These are phyloP conservation scores for Heliothis peltigera DNA, from an alignment of 2,888 invertebrate genomes.

Conservation along the genomic window DNA sequence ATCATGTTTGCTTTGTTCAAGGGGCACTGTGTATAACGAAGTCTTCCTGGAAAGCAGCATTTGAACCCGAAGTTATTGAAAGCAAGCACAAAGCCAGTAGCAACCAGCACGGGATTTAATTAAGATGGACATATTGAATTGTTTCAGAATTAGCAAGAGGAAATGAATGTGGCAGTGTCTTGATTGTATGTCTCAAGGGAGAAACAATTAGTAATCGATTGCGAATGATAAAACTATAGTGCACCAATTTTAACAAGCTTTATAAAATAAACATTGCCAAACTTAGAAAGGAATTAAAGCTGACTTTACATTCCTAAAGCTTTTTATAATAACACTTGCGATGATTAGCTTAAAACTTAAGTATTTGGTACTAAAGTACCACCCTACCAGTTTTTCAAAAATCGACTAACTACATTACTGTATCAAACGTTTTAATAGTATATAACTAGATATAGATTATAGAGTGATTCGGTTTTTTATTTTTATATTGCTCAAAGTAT, in stretches of 20 bases:
- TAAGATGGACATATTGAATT: slow-evolving; percentile 62
- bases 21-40: slow-evolving; percentile 24
- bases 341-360: slow-evolving; percentile 57
- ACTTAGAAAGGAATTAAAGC: slow-evolving; percentile 71
- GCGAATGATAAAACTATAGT: slow-evolving; percentile 56
- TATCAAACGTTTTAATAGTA: slow-evolving; percentile 71
- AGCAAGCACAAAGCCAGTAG: slow-evolving; percentile 60
- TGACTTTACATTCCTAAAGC: slow-evolving; percentile 82
- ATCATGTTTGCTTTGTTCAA: slow-evolving; percentile 25
- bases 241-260: slow-evolving; percentile 67
- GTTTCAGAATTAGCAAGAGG: slow-evolving; percentile 50
- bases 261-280: slow-evolving; percentile 79
- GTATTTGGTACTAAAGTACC: slow-evolving; percentile 69
- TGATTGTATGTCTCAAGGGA: slow-evolving; percentile 50
- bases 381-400: slow-evolving; percentile 54
- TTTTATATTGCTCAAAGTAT: slow-evolving; percentile 89
- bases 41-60: slow-evolving; percentile 62
- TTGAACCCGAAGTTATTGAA: slow-evolving; percentile 51
- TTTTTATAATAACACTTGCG: slow-evolving; percentile 64
- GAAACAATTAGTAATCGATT: slow-evolving; percentile 50
- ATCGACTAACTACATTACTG: slow-evolving; percentile 59
- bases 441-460: slow-evolving; percentile 74
- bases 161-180: slow-evolving; percentile 57
- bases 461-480: slow-evolving; percentile 87
- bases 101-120: slow-evolving; percentile 41